Evolutionary conservation across 2,888 invertebrate species (phyloP), one percentile per base, ranked within the genome.

Genomic region (Troides helena): DNA sequence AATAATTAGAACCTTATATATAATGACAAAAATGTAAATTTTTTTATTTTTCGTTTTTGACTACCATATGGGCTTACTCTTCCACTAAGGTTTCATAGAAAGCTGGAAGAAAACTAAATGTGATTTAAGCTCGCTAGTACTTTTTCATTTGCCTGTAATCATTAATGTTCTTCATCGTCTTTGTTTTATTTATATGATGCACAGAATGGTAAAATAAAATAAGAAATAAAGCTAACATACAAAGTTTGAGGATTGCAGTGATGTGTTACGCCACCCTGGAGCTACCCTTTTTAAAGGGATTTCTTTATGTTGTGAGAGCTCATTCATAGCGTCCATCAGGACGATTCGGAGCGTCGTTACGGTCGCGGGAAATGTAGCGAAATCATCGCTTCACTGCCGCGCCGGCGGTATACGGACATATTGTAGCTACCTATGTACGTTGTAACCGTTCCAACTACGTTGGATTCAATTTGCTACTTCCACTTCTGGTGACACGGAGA

Each of bases 291-390:
- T 92, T 92, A 91, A 92, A 92, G 91, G 92, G 91, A 91, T 93
- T 93, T 92, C 93, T 93, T 93, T 92, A 92, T 92, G 93, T 90
- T 90, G 90, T 92, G 92, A 92, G 92, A 93, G 93, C 91, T 93
- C 93, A 93, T 93, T 94, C 90, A 87, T 90, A 93, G 93, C 94
- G 94, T 94, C 94, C 94, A 94, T 94, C 94, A 94, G 93, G 94
- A 92, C 94, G 90, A 94, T 94, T 94, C 93, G 88, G 87, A 87
- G 89, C 86, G 90, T 94, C 94, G 94, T 94, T 94, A 94, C 93
- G 93, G 93, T 93, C 93, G 91, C 88, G 88, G 90, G 90, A 93
- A 94, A 94, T 94, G 93, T 94, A 91, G 86, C 89, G 90, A 91
- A 92, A 93, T 93, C 92, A 92, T 92, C 91, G 92, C 86, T 90